phyloP scores from a whole-genome alignment of 1,140 invertebrate genomes.

The Penaeus vannamei region DNA sequence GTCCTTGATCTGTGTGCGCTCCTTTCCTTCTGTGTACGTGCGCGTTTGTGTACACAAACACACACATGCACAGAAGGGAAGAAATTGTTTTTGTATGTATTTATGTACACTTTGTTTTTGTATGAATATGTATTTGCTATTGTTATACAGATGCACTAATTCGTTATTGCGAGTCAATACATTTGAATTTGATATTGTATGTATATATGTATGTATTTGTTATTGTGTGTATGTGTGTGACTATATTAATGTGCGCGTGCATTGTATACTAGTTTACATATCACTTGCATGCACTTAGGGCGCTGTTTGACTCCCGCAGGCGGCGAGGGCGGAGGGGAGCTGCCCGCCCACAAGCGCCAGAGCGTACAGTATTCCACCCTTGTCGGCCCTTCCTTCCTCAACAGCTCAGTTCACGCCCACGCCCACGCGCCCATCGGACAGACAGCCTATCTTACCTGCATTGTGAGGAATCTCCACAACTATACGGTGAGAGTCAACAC shows the following conservation, averaged over 20 bases:
- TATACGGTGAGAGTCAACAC: not conserved
- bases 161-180: not conserved
- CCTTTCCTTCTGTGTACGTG: not conserved
- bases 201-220: not conserved
- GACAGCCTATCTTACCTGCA: conserved; percentile 19
- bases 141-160: not conserved
- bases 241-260: not conserved
- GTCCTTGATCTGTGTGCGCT: not conserved
- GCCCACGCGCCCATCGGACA: conserved; percentile 18
- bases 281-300: not conserved
- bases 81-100: not conserved
- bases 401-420: not conserved
- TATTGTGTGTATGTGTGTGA: not conserved
- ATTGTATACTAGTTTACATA: not conserved
- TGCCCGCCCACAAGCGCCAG: conserved; percentile 16
- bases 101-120: not conserved
- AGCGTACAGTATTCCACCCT: not conserved
- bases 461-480: conserved; percentile 13
- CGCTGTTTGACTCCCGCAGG: not conserved
- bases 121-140: not conserved
- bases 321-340: not conserved
- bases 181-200: not conserved
- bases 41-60: not conserved
- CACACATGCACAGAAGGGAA: too few relatives aligned
- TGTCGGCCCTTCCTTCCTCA: conserved; percentile 3